Conservation (phyloP, 2,888 invertebrate species). For the Allolobophora icterica region DNA sequence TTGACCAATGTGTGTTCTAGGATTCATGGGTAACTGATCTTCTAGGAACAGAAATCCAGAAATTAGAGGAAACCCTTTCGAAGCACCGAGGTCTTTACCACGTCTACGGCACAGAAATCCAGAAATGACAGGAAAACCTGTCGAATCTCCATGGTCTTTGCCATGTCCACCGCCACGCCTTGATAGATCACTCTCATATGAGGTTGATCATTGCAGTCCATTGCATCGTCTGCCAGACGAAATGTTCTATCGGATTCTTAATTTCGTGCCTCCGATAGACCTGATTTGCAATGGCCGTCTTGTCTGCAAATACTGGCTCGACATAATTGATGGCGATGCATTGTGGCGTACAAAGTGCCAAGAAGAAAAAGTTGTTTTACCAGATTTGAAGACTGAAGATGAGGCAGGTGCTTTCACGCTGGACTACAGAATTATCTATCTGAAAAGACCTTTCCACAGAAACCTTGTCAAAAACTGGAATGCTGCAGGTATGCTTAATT, state of each 20-base stretch:
- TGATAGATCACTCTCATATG: background rate
- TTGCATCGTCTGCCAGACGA: constrained; percentile 27
- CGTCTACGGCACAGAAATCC: too few relatives aligned
- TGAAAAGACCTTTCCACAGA: constrained; percentile 28
- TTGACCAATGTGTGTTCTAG: background rate
- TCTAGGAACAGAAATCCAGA: constrained; percentile 8
- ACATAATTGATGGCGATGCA: background rate
- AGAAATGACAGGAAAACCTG: background rate
- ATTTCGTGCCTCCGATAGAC: background rate
- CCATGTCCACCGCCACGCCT: background rate
- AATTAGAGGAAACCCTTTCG: background rate
- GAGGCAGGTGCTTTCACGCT: background rate
- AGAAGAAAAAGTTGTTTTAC: background rate
- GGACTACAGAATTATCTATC: constrained; percentile 7
- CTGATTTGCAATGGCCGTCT: constrained; percentile 15
- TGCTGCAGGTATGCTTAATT: background rate
- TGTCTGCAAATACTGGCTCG: constrained; percentile 29
- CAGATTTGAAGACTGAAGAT: background rate
- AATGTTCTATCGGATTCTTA: constrained; percentile 5
- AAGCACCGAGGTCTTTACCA: background rate
- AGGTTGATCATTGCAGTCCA: background rate
- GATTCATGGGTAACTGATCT: constrained; percentile 3
- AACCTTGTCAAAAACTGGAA: constrained; percentile 27
- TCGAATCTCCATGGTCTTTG: background rate
- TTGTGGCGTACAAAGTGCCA: constrained; percentile 8